These are phyloP conservation scores for Goniozus legneri DNA, from an alignment of 1,140 invertebrate genomes.

Conservation along the genomic window DNA sequence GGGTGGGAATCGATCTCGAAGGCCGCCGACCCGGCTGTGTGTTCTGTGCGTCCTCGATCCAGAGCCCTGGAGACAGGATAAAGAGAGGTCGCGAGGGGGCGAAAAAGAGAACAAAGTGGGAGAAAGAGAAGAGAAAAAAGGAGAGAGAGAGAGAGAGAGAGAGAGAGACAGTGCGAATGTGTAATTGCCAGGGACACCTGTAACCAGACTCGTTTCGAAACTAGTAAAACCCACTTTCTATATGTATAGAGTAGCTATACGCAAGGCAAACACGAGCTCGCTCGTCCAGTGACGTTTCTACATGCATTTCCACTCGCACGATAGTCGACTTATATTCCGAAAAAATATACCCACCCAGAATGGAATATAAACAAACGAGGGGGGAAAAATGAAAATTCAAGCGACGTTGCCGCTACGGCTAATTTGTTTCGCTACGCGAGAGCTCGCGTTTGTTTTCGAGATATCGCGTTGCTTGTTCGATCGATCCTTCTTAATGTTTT, in stretches of 20 bases:
- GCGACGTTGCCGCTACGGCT: no score
- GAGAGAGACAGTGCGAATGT: neutral
- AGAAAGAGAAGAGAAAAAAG: neutral
- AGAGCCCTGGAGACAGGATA: no score
- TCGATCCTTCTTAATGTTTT: no score
- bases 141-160: conserved; percentile 1
- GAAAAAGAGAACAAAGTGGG: neutral
- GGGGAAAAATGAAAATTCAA: neutral
- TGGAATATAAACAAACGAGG: neutral
- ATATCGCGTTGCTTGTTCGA: conserved; percentile 15
- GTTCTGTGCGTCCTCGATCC: no score
- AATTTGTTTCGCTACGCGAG: no score
- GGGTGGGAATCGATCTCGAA: no score
- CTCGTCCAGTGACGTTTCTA: conserved; percentile 8
- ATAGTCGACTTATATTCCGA: conserved; percentile 2
- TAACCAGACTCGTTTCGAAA: conserved; percentile 4
- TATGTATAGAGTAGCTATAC: neutral
- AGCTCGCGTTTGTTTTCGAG: conserved; percentile 29
- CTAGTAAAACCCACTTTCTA: neutral
- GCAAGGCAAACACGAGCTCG: neutral
- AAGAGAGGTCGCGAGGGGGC: conserved; percentile 8
- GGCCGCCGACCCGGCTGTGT: no score
- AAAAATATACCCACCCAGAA: conserved; percentile 2
- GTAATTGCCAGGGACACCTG: conserved; percentile 14
- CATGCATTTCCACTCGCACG: conserved; percentile 10